Evolutionary conservation across 2,888 invertebrate species (phyloP).

Genomic region (Cepaea hortensis): DNA sequence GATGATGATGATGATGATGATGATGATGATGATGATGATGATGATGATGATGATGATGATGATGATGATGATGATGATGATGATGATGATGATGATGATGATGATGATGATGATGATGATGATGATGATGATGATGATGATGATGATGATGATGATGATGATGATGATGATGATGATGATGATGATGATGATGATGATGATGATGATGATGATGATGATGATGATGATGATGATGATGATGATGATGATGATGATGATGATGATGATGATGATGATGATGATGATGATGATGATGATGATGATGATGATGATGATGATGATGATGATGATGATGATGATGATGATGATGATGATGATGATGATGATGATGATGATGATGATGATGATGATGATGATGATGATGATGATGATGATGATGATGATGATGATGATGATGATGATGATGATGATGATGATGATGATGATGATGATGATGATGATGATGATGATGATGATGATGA

Average conservation of each 20-base stretch:
- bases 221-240: conserved; percentile 1
- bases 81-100: conserved; percentile 18
- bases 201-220: no score
- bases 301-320: conserved; percentile 44
- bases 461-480: conserved; percentile 29
- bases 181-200: no score
- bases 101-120: conserved; percentile 42
- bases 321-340: conserved; percentile 27
- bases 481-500: conserved; percentile 19
- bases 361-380: conserved; percentile 34
- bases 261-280: conserved; percentile 28
- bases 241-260: conserved; percentile 12
- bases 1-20: neutral
- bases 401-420: no score
- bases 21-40: neutral
- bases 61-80: conserved; percentile 28
- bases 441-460: conserved; percentile 13
- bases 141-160: conserved; percentile 32
- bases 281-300: conserved; percentile 18
- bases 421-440: conserved; percentile 1
- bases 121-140: conserved; percentile 33
- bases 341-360: conserved; percentile 35
- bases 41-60: conserved; percentile 13
- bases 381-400: no score
- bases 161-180: conserved; percentile 37